Evolutionary conservation across 2,888 invertebrate genomes (phyloP).

Genomic region (Idaea dimidiata): DNA sequence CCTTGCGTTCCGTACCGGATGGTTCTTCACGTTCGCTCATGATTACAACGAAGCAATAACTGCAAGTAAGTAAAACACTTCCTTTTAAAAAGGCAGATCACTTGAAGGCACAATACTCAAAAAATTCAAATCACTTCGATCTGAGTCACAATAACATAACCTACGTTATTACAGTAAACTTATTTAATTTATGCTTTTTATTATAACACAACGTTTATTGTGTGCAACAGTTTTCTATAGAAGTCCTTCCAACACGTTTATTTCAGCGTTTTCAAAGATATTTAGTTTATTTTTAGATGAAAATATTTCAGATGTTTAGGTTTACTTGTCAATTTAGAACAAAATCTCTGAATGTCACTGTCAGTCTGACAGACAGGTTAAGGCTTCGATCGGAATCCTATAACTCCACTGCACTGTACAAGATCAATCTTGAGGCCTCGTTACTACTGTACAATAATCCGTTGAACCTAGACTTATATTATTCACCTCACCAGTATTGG

Average conservation of each 20-base stretch:
- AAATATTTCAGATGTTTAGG: conserved; percentile 9
- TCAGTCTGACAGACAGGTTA: too few relatives aligned
- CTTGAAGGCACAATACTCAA: conserved; percentile 50
- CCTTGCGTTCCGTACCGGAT: conserved; percentile 52
- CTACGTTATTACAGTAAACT: conserved; percentile 50
- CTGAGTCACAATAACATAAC: conserved; percentile 65
- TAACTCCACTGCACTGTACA: too few relatives aligned
- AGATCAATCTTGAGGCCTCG: too few relatives aligned
- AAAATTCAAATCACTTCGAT: conserved; percentile 54
- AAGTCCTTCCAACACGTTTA: not conserved
- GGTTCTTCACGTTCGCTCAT: conserved; percentile 69
- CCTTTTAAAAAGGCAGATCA: conserved; percentile 51
- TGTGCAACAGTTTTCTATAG: not conserved
- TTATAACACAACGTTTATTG: not conserved
- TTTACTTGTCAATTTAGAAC: not conserved
- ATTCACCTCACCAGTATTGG: too few relatives aligned
- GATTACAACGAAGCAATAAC: conserved; percentile 40
- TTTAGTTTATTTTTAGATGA: conserved; percentile 8
- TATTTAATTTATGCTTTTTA: conserved; percentile 2
- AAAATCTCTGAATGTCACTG: not conserved
- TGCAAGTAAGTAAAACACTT: conserved; percentile 33
- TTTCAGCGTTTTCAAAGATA: not conserved
- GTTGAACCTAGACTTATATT: too few relatives aligned
- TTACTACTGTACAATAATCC: too few relatives aligned
- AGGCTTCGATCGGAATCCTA: too few relatives aligned